These are phyloP conservation scores for Thera britannica DNA, from an alignment of 2,888 invertebrate genomes.

Conservation along the genomic window DNA sequence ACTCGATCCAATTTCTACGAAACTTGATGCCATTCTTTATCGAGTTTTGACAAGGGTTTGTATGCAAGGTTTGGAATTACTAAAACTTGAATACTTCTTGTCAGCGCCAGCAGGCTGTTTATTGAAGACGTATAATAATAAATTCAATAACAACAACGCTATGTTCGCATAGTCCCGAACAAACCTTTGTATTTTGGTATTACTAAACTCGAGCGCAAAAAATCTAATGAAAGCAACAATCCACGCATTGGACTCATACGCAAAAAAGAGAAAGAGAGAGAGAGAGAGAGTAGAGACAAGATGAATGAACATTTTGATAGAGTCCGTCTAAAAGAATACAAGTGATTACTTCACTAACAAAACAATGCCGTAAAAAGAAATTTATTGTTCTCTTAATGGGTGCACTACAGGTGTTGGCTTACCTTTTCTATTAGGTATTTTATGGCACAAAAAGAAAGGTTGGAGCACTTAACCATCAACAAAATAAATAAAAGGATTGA, in stretches of 20 bases:
- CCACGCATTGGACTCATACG: no score
- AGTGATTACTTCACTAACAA: slow-evolving; percentile 25
- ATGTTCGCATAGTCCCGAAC: no score
- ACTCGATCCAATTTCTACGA: slow-evolving; percentile 17
- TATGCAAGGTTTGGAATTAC: slow-evolving; percentile 6
- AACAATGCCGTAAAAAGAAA: slow-evolving; percentile 35
- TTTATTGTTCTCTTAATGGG: slow-evolving; percentile 30
- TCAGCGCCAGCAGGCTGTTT: background rate
- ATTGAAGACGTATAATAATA: background rate
- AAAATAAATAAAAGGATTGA: no score
- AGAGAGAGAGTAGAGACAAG: background rate
- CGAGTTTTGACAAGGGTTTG: slow-evolving; percentile 9
- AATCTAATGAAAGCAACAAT: no score
- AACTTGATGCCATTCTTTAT: slow-evolving; percentile 16
- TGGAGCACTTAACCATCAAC: slow-evolving; percentile 1
- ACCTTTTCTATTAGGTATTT: slow-evolving; percentile 35
- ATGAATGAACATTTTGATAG: slow-evolving; percentile 21
- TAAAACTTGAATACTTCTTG: slow-evolving; percentile 9
- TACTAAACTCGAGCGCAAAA: no score
- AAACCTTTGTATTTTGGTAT: no score
- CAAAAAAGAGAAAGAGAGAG: no score
- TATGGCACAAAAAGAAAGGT: slow-evolving; percentile 8
- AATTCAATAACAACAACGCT: background rate
- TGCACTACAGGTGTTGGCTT: slow-evolving; percentile 34
- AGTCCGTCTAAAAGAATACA: slow-evolving; percentile 9